These are phyloP conservation scores for Tachina fera DNA, from an alignment of 2,888 invertebrate species.

Conservation along the genomic window DNA sequence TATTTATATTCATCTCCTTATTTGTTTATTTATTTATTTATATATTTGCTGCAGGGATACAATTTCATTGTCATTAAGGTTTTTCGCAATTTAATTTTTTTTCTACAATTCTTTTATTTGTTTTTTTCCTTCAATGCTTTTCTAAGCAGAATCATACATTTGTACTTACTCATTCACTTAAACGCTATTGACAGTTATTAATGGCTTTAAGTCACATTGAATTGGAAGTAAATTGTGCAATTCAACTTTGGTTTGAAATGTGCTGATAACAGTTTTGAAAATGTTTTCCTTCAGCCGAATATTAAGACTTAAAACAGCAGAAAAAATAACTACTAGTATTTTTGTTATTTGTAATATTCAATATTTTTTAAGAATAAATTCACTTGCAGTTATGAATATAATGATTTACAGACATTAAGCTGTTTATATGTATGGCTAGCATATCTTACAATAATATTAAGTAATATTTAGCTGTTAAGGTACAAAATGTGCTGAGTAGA, in stretches of 20 bases:
- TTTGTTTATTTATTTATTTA: background rate
- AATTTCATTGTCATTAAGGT: background rate
- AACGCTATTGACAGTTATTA: conserved; percentile 43
- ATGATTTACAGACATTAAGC: too few species aligned
- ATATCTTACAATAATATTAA: too few species aligned
- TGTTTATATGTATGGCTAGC: too few species aligned
- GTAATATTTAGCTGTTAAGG: too few species aligned
- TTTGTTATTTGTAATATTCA: too few species aligned
- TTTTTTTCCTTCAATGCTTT: conserved; percentile 4
- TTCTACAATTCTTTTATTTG: background rate
- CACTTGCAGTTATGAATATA: too few species aligned
- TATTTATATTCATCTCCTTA: background rate
- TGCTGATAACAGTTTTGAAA: background rate
- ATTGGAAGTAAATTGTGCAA: conserved; percentile 15
- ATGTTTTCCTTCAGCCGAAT: background rate
- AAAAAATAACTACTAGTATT: background rate
- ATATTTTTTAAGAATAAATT: too few species aligned
- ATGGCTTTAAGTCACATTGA: conserved; percentile 25
- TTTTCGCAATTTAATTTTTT: conserved; percentile 6
- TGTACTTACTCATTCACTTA: conserved; percentile 4
- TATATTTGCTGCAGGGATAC: background rate
- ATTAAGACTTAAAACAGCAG: background rate
- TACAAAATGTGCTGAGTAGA: too few species aligned
- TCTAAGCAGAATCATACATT: conserved; percentile 13
- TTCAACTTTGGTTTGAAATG: background rate